Percentiles rank a stretch among this genome's conserved stretches.
These are phyloP conservation scores for Pseudachorutes palmiensis DNA, from an alignment of 1,140 invertebrate genomes.

Conservation along the genomic window DNA sequence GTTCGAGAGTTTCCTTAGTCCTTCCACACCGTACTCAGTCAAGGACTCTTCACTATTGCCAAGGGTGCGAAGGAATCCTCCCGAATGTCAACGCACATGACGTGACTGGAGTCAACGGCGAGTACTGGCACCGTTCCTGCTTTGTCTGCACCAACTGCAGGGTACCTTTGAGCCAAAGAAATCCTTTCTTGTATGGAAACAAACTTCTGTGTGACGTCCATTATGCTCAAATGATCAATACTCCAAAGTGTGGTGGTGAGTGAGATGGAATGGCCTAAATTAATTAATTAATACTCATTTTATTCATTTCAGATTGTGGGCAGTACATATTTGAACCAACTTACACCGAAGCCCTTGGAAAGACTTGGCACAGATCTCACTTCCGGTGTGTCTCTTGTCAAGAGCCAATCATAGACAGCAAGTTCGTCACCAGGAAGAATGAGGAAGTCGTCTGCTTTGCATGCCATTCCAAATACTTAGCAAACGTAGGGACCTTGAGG, in stretches of 20 bases:
- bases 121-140: background rate
- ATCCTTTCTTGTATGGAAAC: background rate
- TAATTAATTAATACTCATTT: background rate
- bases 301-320: background rate
- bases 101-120: background rate
- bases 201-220: background rate
- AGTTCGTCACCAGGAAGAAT: background rate
- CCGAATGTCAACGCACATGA: background rate
- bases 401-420: background rate
- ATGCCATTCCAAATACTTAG: background rate
- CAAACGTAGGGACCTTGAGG: background rate
- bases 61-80: background rate
- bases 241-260: background rate
- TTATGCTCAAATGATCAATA: background rate
- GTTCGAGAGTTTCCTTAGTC: background rate
- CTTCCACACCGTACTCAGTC: background rate
- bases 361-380: background rate
- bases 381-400: background rate
- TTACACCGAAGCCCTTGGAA: background rate
- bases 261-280: background rate
- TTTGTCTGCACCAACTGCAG: background rate
- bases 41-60: no score
- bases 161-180: background rate
- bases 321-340: background rate
- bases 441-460: background rate